Percentiles rank a stretch among this genome's conserved stretches.
Conservation (phyloP, 2,113 vertebrate species). For the Chascanopsetta lugubris region DNA sequence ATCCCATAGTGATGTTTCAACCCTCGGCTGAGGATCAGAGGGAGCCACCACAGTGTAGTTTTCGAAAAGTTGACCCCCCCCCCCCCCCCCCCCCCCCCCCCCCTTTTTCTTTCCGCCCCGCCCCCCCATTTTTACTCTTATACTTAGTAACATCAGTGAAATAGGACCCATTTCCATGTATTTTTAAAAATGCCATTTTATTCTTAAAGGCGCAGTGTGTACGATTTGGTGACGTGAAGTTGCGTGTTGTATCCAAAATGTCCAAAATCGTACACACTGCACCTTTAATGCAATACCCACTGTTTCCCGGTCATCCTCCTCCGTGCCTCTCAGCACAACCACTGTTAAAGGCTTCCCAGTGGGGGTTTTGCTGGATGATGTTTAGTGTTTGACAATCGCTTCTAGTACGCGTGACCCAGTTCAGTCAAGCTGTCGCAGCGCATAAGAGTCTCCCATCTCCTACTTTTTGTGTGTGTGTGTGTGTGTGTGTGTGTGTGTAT, state of each 20-base stretch:
- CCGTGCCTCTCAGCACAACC: slow-evolving; percentile 12
- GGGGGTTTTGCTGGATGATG: slow-evolving; percentile 29
- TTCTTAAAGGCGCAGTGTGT: too few species aligned
- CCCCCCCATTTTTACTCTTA: slow-evolving; percentile 10
- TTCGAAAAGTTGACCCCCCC: slow-evolving; percentile 22
- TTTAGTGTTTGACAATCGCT: slow-evolving; percentile 48
- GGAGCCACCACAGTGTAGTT: slow-evolving; percentile 17
- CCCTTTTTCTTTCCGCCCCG: slow-evolving; percentile 3
- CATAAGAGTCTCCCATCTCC: slow-evolving; percentile 42
- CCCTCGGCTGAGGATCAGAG: slow-evolving; percentile 10
- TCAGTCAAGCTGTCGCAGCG: slow-evolving; percentile 75
- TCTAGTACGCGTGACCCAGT: slow-evolving; percentile 74
- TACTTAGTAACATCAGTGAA: neutral
- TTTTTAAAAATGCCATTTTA: too few species aligned
- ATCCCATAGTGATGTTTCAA: slow-evolving; percentile 21
- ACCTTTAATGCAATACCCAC: slow-evolving; percentile 6
- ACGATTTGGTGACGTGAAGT: too few species aligned
- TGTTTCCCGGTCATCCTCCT: neutral
- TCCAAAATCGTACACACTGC: too few species aligned
- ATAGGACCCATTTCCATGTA: neutral
- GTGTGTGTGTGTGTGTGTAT: slow-evolving; percentile 4
- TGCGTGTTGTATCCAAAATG: slow-evolving; percentile 2
- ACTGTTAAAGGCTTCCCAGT: slow-evolving; percentile 26
- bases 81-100: neutral
- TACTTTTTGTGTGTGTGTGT: slow-evolving; percentile 24